phyloP scores from a whole-genome alignment of 1,140 invertebrate species.

The Brachionus sp. region DNA sequence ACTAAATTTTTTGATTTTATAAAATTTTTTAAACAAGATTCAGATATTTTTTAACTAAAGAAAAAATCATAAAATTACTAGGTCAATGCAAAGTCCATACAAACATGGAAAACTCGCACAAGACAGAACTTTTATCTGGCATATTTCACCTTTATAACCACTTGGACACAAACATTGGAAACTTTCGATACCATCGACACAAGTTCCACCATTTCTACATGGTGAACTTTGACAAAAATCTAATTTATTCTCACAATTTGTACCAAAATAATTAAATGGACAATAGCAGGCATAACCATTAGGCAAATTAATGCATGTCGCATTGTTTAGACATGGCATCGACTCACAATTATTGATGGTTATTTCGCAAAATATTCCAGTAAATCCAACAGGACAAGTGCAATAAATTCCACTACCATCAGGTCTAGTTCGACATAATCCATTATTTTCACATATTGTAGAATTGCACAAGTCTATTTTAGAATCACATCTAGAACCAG shows the following conservation, averaged over 20 bases:
- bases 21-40: not conserved
- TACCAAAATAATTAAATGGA: conserved; percentile 21
- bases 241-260: conserved; percentile 3
- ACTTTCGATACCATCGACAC: conserved; percentile 63
- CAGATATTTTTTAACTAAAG: not conserved
- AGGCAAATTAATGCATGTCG: conserved; percentile 23
- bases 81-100: conserved; percentile 3
- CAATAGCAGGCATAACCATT: conserved; percentile 27
- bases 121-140: conserved; percentile 45
- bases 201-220: conserved; percentile 65
- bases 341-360: conserved; percentile 29
- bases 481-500: conserved; percentile 37
- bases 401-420: not conserved
- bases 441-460: conserved; percentile 38
- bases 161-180: conserved; percentile 78
- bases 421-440: conserved; percentile 13
- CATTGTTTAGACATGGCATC: conserved; percentile 15
- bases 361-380: conserved; percentile 20
- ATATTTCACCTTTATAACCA: conserved; percentile 72
- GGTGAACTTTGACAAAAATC: conserved; percentile 53
- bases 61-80: not conserved
- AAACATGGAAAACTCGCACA: conserved; percentile 39
- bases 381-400: conserved; percentile 41
- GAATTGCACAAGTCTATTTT: conserved; percentile 25
- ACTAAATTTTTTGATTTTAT: too few species aligned